Conservation (phyloP, 2,113 vertebrate species). For the Apistogramma diplotaenia region DNA sequence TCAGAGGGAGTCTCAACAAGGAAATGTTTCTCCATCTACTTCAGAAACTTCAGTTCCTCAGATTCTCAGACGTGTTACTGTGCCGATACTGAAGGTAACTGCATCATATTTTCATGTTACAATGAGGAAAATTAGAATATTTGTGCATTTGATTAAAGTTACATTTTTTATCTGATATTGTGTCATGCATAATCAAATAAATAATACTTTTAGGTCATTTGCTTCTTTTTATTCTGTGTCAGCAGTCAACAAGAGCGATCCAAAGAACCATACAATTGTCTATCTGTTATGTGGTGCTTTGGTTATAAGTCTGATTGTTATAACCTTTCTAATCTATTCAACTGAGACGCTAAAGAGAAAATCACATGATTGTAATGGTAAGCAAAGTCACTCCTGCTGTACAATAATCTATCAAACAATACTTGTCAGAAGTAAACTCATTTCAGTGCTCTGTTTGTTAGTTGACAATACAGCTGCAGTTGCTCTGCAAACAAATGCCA, state of each 20-base stretch:
- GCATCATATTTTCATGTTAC: neutral
- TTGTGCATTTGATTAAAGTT: neutral
- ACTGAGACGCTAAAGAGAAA: neutral
- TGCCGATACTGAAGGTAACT: neutral
- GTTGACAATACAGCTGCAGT: neutral
- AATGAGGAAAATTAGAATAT: neutral
- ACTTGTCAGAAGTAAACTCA: neutral
- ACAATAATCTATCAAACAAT: neutral
- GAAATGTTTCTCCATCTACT: neutral
- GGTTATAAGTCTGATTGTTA: neutral
- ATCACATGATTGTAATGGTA: neutral
- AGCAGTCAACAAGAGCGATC: neutral
- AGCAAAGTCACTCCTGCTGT: neutral
- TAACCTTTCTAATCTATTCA: neutral
- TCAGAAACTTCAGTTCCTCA: neutral
- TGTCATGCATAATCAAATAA: fast-evolving
- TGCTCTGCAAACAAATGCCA: neutral
- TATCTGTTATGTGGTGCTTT: neutral
- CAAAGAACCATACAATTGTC: neutral
- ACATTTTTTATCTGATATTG: too few relatives aligned
- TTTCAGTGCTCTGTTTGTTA: neutral
- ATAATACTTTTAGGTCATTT: neutral
- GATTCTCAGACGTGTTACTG: slow-evolving; percentile 26
- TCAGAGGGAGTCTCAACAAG: neutral
- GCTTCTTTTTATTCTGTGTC: neutral